Evolutionary conservation across 2,888 invertebrate genomes (phyloP), one percentile per base, ranked within the genome.

Genomic region (Serripes groenlandicus): DNA sequence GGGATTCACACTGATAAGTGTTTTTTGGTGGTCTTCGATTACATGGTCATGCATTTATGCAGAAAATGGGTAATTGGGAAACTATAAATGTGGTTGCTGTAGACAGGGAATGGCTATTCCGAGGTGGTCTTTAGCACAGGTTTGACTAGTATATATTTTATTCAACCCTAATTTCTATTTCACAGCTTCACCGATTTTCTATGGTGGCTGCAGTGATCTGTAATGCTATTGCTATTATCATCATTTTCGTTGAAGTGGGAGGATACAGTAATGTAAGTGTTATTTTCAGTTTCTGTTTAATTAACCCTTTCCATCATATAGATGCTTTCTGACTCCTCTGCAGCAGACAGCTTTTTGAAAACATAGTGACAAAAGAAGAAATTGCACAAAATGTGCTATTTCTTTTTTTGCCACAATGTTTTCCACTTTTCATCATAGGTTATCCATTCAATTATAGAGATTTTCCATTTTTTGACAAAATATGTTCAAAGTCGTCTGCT

Each of bases 161-260:
- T n/a, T n/a, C n/a, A n/a, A n/a, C n/a, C n/a, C n/a, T n/a, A n/a
- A 11, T 42, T 54, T 56, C 9, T 80, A 11, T 42, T 34, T 87
- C 82, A 3, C 77, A 91, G 91, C 75, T 89, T 15, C 91, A 91
- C 70, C 72, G 91, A 52, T 85, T 86, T 3, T 86, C 90, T 23
- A 92, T 92, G 92, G 82, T 85, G 9, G 64, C 88, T 9, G 87
- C 88, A 21, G 72, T 90, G 7, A 66, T 92, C 1, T 81, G 91
- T 9, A 93, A 93, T 32, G 60, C 91, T 30, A 77, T 92, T 15
- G 93, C 89, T 32, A 91, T 94, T 88, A 91, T 94, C 60, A 75
- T 94, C 32, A 94, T 94, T 78, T 92, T 94, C 81, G 83, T 92
- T 32, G 92, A 87, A 64, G 90, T 83, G 7, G 87, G 88, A 52